These are phyloP conservation scores for Cynaeus angustus DNA, from an alignment of 2,888 invertebrate genomes.

Conservation along the genomic window DNA sequence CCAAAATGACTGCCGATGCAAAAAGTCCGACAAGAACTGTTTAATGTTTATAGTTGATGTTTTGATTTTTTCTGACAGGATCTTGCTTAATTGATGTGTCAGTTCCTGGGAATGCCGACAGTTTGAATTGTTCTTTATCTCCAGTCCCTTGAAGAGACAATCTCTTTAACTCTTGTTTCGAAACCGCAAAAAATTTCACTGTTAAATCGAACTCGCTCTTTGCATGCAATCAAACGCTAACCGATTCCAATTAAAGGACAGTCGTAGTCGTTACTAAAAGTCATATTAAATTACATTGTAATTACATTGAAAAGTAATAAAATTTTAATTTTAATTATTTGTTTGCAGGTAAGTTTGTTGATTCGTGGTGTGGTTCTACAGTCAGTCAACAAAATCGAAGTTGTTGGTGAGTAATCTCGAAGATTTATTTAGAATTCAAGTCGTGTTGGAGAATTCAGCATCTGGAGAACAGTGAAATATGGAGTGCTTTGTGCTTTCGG, in stretches of 20 bases:
- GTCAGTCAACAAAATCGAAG: slow-evolving; percentile 11
- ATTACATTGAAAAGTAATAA: slow-evolving; percentile 15
- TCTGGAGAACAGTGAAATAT: slow-evolving; percentile 46
- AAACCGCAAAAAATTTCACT: slow-evolving; percentile 36
- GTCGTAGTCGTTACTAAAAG: slow-evolving; percentile 6
- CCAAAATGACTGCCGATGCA: slow-evolving; percentile 65
- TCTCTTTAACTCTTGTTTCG: slow-evolving; percentile 45
- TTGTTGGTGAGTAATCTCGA: slow-evolving; percentile 17
- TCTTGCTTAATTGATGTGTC: slow-evolving; percentile 68
- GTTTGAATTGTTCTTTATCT: slow-evolving; percentile 65
- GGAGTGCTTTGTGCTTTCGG: slow-evolving; percentile 44
- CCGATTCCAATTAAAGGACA: slow-evolving; percentile 19
- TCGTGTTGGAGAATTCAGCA: slow-evolving; percentile 29
- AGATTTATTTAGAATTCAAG: slow-evolving; percentile 27
- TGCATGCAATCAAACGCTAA: slow-evolving; percentile 14
- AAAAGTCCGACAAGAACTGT: slow-evolving; percentile 60
- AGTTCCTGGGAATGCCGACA: slow-evolving; percentile 68
- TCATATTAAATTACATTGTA: slow-evolving; percentile 18
- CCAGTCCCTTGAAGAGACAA: slow-evolving; percentile 54
- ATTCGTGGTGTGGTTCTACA: not conserved
- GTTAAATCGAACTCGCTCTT: slow-evolving; percentile 9
- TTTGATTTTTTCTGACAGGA: slow-evolving; percentile 68
- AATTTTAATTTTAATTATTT: slow-evolving; percentile 31
- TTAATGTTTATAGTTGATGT: slow-evolving; percentile 66
- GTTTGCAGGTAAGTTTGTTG: slow-evolving; percentile 36